These are phyloP conservation scores for Magallana nippona DNA, from an alignment of 2,888 invertebrate genomes.

Conservation along the genomic window DNA sequence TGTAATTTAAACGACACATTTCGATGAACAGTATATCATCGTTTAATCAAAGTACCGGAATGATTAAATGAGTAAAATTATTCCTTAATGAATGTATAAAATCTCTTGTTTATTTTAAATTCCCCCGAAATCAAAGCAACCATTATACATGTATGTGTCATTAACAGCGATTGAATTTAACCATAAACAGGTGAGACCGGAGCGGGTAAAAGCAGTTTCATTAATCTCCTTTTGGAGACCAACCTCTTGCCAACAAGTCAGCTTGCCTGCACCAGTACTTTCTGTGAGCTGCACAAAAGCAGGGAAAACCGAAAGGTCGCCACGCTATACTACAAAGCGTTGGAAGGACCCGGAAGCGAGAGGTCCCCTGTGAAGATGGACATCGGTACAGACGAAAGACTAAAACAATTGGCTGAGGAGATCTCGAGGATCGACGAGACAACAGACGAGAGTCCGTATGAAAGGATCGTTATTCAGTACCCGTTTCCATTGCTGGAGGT, in stretches of 20 bases:
- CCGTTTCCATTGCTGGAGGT: constrained; percentile 71
- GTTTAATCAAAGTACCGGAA: too few relatives aligned
- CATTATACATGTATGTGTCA: too few relatives aligned
- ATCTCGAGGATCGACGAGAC: constrained; percentile 56
- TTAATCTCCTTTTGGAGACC: constrained; percentile 57
- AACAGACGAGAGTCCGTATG: constrained; percentile 63
- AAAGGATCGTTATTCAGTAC: constrained; percentile 67
- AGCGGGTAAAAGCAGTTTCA: constrained; percentile 61
- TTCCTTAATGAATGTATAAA: too few relatives aligned
- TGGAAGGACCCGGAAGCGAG: constrained; percentile 47
- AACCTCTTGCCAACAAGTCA: constrained; percentile 58
- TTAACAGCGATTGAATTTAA: neutral
- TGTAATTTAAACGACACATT: too few relatives aligned
- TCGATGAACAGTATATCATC: too few relatives aligned
- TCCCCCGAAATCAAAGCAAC: too few relatives aligned
- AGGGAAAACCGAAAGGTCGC: constrained; percentile 37
- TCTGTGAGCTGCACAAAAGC: constrained; percentile 43
- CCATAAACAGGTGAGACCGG: constrained; percentile 57
- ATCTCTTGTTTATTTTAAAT: too few relatives aligned
- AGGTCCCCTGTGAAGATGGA: constrained; percentile 54
- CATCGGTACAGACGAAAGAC: constrained; percentile 47
- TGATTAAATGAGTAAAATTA: too few relatives aligned
- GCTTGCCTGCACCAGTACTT: constrained; percentile 60
- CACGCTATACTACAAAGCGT: constrained; percentile 30
- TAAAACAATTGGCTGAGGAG: constrained; percentile 48